Percentiles rank a stretch among this genome's conserved stretches.
Conservation (phyloP, 2,113 vertebrate species). For the Coregonus clupeaformis region DNA sequence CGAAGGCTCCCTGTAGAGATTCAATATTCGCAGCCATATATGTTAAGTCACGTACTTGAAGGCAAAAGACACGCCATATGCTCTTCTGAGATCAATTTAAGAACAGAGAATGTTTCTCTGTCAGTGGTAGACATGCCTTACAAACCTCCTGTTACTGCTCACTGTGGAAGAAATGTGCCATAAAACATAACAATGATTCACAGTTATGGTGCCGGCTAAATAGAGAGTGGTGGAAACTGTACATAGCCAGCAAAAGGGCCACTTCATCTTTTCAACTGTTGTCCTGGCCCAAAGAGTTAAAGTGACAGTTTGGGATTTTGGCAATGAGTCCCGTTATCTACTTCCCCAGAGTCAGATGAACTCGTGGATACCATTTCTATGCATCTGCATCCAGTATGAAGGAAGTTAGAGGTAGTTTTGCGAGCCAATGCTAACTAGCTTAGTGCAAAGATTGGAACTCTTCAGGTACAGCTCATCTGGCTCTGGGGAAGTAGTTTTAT, state of each 20-base stretch:
- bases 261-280: constrained; percentile 31
- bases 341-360: no score
- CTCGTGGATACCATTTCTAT: no score
- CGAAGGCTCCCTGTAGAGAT: constrained; percentile 51
- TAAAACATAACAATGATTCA: constrained; percentile 34
- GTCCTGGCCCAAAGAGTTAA: background rate
- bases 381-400: no score
- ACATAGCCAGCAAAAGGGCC: constrained; percentile 19
- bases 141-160: constrained; percentile 41
- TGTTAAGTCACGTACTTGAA: constrained; percentile 52
- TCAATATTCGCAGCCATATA: background rate
- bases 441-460: no score
- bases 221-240: constrained; percentile 29
- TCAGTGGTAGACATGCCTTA: constrained; percentile 45
- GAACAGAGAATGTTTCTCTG: constrained; percentile 33
- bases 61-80: constrained; percentile 21
- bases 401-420: no score
- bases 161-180: constrained; percentile 18
- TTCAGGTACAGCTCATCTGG: no score
- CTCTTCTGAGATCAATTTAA: constrained; percentile 44
- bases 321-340: no score
- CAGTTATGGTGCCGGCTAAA: constrained; percentile 13
- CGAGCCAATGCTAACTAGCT: no score
- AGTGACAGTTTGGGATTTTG: background rate
- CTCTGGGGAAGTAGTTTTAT: no score